A percentile compares a stretch with the other conserved stretches of the same genome.
Evolutionary conservation across 2,888 invertebrate species (phyloP).

Genomic region (Epinotia brunnichana): DNA sequence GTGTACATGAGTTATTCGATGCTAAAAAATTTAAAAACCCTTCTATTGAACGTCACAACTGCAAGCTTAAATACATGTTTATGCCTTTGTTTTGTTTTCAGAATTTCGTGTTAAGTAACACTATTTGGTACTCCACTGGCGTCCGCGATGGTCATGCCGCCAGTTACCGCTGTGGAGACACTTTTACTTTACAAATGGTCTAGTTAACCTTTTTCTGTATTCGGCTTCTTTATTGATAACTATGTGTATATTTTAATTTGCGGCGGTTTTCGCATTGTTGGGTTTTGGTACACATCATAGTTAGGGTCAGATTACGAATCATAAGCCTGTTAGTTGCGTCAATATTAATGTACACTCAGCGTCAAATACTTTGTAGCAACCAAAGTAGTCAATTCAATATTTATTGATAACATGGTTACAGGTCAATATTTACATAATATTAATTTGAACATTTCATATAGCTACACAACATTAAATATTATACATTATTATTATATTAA

Average conservation of each 20-base stretch:
- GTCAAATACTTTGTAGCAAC: no score
- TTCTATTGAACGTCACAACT: background rate
- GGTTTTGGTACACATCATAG: background rate
- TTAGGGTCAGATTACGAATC: no score
- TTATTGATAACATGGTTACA: no score
- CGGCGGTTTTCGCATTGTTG: background rate
- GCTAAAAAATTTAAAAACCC: background rate
- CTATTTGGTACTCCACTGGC: constrained; percentile 48
- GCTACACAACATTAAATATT: no score
- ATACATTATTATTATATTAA: no score
- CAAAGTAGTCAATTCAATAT: no score
- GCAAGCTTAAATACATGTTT: background rate
- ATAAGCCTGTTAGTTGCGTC: no score
- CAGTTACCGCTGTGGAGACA: constrained; percentile 49
- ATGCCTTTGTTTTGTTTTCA: constrained; percentile 33
- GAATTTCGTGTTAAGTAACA: constrained; percentile 55
- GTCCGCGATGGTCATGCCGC: constrained; percentile 55
- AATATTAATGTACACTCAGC: no score
- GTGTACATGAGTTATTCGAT: background rate
- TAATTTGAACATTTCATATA: no score
- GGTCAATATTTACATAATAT: no score
- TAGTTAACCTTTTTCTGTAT: constrained; percentile 55
- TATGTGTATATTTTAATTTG: background rate
- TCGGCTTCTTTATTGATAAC: constrained; percentile 14
- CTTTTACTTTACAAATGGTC: constrained; percentile 55